Conservation (phyloP, 1,140 invertebrate genomes). For the Aradophagus sp. region DNA sequence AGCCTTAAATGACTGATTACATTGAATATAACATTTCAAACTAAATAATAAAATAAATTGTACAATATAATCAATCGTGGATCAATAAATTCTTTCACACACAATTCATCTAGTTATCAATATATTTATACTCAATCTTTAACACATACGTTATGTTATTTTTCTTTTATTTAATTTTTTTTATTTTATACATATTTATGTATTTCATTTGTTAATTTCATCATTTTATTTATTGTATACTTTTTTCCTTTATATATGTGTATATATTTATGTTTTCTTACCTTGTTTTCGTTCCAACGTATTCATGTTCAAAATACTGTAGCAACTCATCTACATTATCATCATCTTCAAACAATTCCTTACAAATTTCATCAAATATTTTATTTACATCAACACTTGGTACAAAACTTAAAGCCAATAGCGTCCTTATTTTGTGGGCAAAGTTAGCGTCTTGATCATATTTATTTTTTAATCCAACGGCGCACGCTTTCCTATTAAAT, state of each 20-base stretch:
- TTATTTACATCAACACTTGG: not conserved
- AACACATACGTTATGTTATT: too few relatives aligned
- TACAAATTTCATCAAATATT: not conserved
- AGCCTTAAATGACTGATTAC: too few relatives aligned
- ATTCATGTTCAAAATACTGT: conserved; percentile 6
- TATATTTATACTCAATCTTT: too few relatives aligned
- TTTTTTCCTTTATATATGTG: conserved; percentile 4
- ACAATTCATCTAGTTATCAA: too few relatives aligned
- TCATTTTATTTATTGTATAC: not conserved
- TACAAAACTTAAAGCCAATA: not conserved
- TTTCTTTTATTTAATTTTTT: too few relatives aligned
- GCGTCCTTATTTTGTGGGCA: conserved; percentile 3
- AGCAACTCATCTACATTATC: conserved; percentile 4
- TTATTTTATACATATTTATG: too few relatives aligned
- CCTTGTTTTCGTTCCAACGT: conserved; percentile 5
- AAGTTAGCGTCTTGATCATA: conserved; percentile 4
- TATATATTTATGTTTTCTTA: too few relatives aligned
- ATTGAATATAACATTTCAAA: too few relatives aligned
- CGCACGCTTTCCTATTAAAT: not conserved
- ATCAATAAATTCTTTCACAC: too few relatives aligned
- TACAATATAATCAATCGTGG: too few relatives aligned
- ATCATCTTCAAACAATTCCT: not conserved
- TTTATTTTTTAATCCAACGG: not conserved
- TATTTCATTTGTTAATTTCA: too few relatives aligned
- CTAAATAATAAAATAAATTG: too few relatives aligned